Base-by-base conservation (phyloP, 2,113 vertebrate species). In the Cyprinodon tularosa region DNA sequence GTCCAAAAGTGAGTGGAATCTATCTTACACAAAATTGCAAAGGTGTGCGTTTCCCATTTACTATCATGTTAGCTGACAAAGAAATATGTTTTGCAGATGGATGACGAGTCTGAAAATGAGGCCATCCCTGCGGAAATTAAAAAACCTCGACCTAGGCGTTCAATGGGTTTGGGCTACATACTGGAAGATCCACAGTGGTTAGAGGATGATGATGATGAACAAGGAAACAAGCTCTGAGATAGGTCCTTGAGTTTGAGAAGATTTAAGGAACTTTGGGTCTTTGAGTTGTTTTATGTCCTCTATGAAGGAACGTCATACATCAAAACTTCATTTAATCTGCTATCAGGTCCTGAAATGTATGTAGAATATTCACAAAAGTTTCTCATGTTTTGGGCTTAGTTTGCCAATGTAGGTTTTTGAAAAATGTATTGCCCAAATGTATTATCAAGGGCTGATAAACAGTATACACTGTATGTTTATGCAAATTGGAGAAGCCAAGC, bases 151-250 rank as follows among this genome's bases (percentile, higher is more conserved):
- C 67, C 77, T 2, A 62, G 66, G 0, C 77, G 61, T 20, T 81
- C 82, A 62, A 62, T 89, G 71, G 81, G 85, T 29, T 47, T 91
- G 75, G 82, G 91, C 20, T 91, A 91, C 84, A 74, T 90, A 10
- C 81, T 91, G 4, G 88, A 89, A 65, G 85, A 89, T 62, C 76
- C 85, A 63, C 83, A 89, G 48, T 90, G 88, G 86, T 76, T 91
- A 22, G 89, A 90, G 0, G n/a, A 86, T 15, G 20, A 72, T 0
- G 1, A 17, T 3, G 29, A 29, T 29, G 62, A 77, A 74, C 0
- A 22, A 73, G 29, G 2, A 0, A 14, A 62, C 12, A 10, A 62
- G 6, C 12, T 62, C 15, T 62, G 38, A 38, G 37, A 62, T 37
- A 29, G 29, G 29, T 29, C 29, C 29, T 29, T 29, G 29, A 29